phyloP scores from a whole-genome alignment of 1,140 invertebrate genomes.

The Nymphalis io region DNA sequence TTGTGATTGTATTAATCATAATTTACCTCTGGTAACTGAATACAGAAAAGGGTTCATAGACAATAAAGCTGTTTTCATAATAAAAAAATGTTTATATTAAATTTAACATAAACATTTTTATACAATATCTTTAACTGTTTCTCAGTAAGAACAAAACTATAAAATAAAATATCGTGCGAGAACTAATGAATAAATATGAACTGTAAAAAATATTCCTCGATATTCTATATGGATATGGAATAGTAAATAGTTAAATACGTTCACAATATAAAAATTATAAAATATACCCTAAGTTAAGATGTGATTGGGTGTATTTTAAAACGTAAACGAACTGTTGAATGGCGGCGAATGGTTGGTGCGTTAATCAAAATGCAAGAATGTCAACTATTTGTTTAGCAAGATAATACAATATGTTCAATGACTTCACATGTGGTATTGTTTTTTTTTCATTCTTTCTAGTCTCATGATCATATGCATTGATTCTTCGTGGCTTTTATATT shows the following conservation, averaged over 20 bases:
- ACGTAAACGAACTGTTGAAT: not conserved
- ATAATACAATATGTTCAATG: not conserved
- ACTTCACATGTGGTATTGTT: not conserved
- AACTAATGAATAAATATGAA: too few relatives aligned
- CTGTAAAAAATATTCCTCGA: not conserved
- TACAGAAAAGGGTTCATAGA: too few relatives aligned
- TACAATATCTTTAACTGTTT: too few relatives aligned
- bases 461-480: not conserved
- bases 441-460: not conserved
- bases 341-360: not conserved
- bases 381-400: constrained; percentile 4
- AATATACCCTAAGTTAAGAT: not conserved
- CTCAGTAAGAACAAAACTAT: too few relatives aligned
- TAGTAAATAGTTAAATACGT: not conserved
- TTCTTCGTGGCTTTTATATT: too few relatives aligned
- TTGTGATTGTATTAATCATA: too few relatives aligned
- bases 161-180: too few relatives aligned
- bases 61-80: too few relatives aligned
- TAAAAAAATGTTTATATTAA: too few relatives aligned
- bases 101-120: too few relatives aligned
- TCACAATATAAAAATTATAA: not conserved
- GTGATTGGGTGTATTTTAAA: not conserved
- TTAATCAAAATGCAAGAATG: constrained; percentile 2
- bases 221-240: not conserved
- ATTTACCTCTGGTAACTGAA: too few relatives aligned